Base-by-base conservation (phyloP, 2,113 vertebrate species). In the Bos indicus region DNA sequence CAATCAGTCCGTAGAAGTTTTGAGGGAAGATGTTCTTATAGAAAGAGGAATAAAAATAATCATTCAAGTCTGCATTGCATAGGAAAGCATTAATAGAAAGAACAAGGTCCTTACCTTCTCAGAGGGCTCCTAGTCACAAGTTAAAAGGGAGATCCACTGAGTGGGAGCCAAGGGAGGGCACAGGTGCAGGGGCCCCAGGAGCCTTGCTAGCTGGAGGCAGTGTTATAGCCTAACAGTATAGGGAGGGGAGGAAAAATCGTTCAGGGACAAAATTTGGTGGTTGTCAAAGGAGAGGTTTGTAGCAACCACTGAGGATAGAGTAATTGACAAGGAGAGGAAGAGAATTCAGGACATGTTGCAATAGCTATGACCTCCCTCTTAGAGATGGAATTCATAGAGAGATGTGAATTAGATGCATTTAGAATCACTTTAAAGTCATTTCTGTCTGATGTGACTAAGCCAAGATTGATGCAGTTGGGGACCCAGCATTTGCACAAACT, bases 81-180 rank as follows among this genome's bases (percentile, higher is more conserved):
- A 0, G 9, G 2, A 81, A 89, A 52, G 7, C 6, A 67, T 30
- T n/a, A 7, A 43, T 46, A 67, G 52, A 5, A 52, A 30, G 7
- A 26, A 82, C 43, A 80, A 5, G 2, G 1, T 40, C 26, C 40
- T 7, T 16, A 33, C 2, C 10, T 19, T 36, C 36, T 48, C 19
- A 30, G 6, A 40, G 4, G 17, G 33, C 12, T 11, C 19, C 5
- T 7, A 28, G 6, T 5, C 16, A 23, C 10, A 23, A 51, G 5
- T n/a, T 21, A 2, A 59, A 82, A 48, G 19, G 23, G 11, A 11
- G 4, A 28, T 2, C 7, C 5, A 0, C 17, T 3, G 16, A 9
- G 14, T 10, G 8, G 3, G 33, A 30, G 3, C 3, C 1, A 0
- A 25, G 48, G 15, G 2, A 23, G 26, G n/a, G 0, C 9, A 9